phyloP scores from a whole-genome alignment of 2,113 vertebrate species.

The Scortum barcoo region DNA sequence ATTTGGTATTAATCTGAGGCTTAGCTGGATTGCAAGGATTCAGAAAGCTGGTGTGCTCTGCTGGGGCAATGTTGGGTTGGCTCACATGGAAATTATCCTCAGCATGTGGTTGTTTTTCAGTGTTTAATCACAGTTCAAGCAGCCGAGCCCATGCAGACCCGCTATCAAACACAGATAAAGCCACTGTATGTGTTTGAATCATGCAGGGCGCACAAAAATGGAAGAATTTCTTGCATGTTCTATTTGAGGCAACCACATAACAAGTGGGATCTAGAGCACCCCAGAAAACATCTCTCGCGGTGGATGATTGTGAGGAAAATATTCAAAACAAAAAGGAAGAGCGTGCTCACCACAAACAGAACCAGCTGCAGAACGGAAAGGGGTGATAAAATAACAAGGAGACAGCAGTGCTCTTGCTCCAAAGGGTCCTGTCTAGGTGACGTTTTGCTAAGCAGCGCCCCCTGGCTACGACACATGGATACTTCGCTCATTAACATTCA shows the following conservation, averaged over 20 bases:
- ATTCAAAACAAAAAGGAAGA: conserved; percentile 2
- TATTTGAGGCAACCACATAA: not conserved
- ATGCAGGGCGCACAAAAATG: not conserved
- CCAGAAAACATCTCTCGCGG: not conserved
- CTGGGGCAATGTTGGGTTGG: conserved; percentile 15
- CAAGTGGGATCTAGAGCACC: conserved; percentile 7
- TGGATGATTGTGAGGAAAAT: not conserved
- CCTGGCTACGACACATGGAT: conserved; percentile 29
- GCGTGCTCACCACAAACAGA: not conserved
- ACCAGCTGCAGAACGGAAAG: not conserved
- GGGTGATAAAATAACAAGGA: not conserved
- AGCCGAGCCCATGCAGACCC: not conserved
- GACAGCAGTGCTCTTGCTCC: not conserved
- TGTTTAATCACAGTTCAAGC: conserved; percentile 5
- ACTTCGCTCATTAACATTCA: not conserved
- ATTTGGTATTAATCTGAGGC: conserved; percentile 45
- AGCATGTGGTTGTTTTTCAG: conserved; percentile 6
- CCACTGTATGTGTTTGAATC: not conserved
- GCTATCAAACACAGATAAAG: not conserved
- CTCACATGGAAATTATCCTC: conserved; percentile 30
- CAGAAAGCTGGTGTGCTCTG: not conserved
- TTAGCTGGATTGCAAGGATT: conserved; percentile 43
- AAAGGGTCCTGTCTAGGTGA: not conserved
- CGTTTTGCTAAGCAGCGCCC: conserved; percentile 35
- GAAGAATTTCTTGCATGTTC: not conserved